Evolutionary conservation across 2,797 vertebrate species (phyloP).

Genomic region (Cynopterus sphinx): DNA sequence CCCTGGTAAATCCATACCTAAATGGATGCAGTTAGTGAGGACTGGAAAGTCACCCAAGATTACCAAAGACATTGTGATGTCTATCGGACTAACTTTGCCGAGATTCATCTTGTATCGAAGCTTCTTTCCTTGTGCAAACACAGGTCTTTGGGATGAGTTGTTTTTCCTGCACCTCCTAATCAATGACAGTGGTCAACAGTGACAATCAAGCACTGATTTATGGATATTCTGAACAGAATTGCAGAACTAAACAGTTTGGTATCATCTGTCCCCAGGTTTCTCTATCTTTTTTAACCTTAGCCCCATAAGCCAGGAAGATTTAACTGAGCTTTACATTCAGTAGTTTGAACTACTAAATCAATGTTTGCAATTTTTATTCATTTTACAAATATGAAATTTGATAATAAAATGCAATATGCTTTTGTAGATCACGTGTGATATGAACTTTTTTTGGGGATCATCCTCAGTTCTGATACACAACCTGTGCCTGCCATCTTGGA

Average conservation of each 20-base stretch:
- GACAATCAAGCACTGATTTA: constrained; percentile 49
- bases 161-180: constrained; percentile 89
- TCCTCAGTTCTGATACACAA: not conserved
- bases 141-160: constrained; percentile 88
- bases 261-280: not conserved
- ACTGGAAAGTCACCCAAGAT: constrained; percentile 16
- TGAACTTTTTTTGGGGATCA: not conserved
- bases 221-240: constrained; percentile 50
- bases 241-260: not conserved
- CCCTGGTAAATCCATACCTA: not conserved
- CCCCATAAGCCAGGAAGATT: not conserved
- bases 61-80: constrained; percentile 94
- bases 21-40: not conserved
- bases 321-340: not conserved
- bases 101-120: constrained; percentile 91
- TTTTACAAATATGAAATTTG: not conserved
- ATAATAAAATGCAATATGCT: not conserved
- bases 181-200: constrained; percentile 82
- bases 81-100: constrained; percentile 91
- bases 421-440: not conserved
- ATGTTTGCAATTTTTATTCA: not conserved
- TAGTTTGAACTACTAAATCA: not conserved
- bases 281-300: not conserved
- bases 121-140: constrained; percentile 92
- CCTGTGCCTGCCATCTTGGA: not conserved